Percentiles rank a stretch among this genome's conserved stretches.
These are phyloP conservation scores for Larimichthys crocea DNA, from an alignment of 2,113 vertebrate species.

Conservation along the genomic window DNA sequence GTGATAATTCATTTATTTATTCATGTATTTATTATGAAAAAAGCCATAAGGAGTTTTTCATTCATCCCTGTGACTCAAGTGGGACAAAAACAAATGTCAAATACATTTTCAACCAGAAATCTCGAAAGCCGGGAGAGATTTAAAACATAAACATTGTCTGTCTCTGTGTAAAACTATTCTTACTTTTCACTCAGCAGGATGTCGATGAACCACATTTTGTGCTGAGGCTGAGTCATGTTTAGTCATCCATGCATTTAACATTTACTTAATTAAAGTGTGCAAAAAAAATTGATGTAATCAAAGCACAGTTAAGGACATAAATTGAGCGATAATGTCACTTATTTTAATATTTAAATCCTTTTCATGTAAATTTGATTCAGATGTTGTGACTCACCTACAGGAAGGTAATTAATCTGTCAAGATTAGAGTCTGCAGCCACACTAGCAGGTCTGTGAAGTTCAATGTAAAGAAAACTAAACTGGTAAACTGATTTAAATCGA, in stretches of 20 bases:
- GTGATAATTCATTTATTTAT: conserved; percentile 5
- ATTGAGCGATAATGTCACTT: neutral
- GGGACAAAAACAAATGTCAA: conserved; percentile 48
- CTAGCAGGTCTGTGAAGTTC: neutral
- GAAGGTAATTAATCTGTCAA: neutral
- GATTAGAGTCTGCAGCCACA: neutral
- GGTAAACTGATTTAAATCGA: neutral
- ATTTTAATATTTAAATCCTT: neutral
- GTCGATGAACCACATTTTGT: neutral
- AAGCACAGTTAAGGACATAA: neutral
- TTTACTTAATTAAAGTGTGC: neutral
- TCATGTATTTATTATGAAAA: conserved; percentile 7
- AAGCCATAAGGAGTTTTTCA: neutral
- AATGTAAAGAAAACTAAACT: neutral
- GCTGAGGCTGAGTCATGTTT: conserved; percentile 3
- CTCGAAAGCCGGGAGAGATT: neutral
- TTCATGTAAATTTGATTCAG: neutral
- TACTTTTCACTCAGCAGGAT: conserved; percentile 7
- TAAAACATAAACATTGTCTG: conserved; percentile 3
- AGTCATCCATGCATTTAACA: neutral
- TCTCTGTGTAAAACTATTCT: conserved; percentile 6
- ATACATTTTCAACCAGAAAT: conserved; percentile 24
- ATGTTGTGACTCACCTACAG: neutral
- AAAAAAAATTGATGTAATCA: neutral
- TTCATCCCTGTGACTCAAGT: conserved; percentile 35